Evolutionary conservation across 1,140 invertebrate genomes (phyloP), one percentile per base, ranked within the genome.

Genomic region (Eriosoma lanigerum): DNA sequence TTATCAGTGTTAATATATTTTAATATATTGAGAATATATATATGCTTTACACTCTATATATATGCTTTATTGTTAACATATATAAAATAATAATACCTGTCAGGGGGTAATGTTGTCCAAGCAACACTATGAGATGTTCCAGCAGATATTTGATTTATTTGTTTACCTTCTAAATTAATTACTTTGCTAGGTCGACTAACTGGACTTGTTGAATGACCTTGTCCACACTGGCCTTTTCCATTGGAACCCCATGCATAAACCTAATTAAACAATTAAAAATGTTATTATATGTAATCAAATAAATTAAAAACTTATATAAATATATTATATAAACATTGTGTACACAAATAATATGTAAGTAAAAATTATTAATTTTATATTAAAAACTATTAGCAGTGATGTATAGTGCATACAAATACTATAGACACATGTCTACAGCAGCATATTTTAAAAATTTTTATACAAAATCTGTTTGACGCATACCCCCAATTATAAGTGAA

Each of bases 201-300:
- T 4, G 89, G 90, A 54, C 89, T 90, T 15, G 89, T 90, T 3
- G 88, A 88, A 84, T 91, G 90, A 12, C 91, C 91, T 83, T 90
- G 89, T 19, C 91, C 91, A 86, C 90, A 92, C 83, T 92, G 91
- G 0, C 91, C 91, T 86, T 91, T 90, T 46, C 90, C 88, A 86
- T 91, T 92, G 81, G 89, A 89, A 50, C 91, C 91, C 91, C 91
- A 92, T 2, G 91, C 89, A 85, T 87, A 90, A 15, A 90, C 89
- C 86, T 89, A 72, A 46, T 21, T 12, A 82, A 85, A 81, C 81
- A 81, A 54, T 15, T n/a, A n/a, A n/a, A 70, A 70, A 12, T 24
- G 12, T 58, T 24, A 58, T 58, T 24, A 26, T 58, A 50, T 50
- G 2, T n/a, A 29, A 15, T 29, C 3, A 60, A 3, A 29, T 29